Percentiles rank a stretch among this genome's conserved stretches.
These are phyloP conservation scores for Physeter macrocephalus DNA, from an alignment of 2,113 vertebrate genomes.

Conservation along the genomic window DNA sequence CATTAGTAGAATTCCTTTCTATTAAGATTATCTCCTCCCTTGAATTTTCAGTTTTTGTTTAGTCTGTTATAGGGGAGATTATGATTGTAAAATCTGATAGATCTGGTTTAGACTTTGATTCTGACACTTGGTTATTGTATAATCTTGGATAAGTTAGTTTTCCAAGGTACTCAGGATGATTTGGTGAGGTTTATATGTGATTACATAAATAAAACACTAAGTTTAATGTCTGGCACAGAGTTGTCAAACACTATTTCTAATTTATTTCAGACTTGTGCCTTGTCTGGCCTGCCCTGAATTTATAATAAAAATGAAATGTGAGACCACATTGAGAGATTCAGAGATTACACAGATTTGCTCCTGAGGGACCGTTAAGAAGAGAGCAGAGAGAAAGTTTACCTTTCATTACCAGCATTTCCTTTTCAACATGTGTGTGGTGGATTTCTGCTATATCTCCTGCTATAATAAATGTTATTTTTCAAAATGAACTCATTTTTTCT, in stretches of 20 bases:
- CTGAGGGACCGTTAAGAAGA: neutral
- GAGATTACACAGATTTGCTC: neutral
- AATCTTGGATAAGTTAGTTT: neutral
- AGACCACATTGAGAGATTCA: neutral
- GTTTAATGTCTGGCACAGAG: neutral
- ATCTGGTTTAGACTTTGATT: neutral
- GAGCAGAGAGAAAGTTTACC: neutral
- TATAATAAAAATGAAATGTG: slow-evolving; percentile 10
- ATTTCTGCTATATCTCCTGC: neutral
- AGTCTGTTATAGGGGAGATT: neutral
- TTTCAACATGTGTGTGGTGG: neutral
- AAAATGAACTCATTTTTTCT: neutral
- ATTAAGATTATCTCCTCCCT: neutral
- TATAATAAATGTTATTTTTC: neutral
- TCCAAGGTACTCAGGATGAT: neutral
- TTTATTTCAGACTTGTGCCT: neutral
- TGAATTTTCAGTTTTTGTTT: neutral
- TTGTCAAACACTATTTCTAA: neutral
- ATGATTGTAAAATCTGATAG: neutral
- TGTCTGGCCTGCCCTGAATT: neutral
- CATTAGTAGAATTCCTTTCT: neutral
- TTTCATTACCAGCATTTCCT: neutral
- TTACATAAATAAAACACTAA: neutral
- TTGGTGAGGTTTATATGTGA: neutral
- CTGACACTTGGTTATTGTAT: neutral